Conservation (phyloP, 2,797 vertebrate species). For the Picus viridis region DNA sequence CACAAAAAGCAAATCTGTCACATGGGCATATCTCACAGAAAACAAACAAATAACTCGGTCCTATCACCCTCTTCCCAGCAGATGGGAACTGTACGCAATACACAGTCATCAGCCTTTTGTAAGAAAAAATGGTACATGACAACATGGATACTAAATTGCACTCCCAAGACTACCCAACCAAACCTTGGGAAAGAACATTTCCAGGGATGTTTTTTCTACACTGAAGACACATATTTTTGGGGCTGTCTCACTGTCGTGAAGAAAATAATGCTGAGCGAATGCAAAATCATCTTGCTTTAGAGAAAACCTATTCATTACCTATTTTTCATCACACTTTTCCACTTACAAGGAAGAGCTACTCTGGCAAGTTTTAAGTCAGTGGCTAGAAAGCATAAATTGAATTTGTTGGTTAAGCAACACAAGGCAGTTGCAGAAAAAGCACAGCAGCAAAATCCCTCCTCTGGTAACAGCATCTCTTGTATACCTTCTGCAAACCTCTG, state of each 20-base stretch:
- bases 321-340: neutral
- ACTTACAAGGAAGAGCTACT: neutral
- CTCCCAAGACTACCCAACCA: neutral
- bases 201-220: neutral
- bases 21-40: neutral
- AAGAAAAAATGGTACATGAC: neutral
- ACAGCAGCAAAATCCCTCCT: conserved; percentile 17
- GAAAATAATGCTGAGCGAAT: neutral
- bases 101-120: neutral
- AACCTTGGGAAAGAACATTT: neutral
- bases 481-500: neutral
- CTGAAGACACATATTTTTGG: neutral
- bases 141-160: neutral
- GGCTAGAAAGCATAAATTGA: conserved; percentile 34
- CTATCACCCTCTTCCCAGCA: conserved; percentile 33
- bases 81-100: neutral
- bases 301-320: neutral
- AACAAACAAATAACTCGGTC: conserved; percentile 15
- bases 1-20: neutral
- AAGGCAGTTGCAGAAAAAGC: conserved; percentile 40
- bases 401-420: conserved; percentile 63
- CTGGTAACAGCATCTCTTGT: conserved; percentile 13
- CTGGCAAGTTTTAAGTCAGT: conserved; percentile 19
- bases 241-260: neutral
- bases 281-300: neutral